Conservation (phyloP, 2,797 vertebrate genomes). For the Fratercula arctica region DNA sequence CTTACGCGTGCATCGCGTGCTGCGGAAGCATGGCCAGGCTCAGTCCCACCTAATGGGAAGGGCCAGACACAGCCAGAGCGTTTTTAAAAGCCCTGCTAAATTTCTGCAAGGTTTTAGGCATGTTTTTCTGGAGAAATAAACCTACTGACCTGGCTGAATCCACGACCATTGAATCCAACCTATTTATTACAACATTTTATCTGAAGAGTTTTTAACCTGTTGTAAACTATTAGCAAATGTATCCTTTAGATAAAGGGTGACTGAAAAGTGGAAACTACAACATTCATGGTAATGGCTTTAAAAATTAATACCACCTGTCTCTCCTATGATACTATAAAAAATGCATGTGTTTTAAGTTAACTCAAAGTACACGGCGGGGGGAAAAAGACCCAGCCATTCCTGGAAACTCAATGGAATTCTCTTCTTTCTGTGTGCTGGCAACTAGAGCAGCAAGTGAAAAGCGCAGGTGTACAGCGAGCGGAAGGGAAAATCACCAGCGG, state of each 20-base stretch:
- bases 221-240: background rate
- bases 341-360: background rate
- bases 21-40: rapidly evolving
- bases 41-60: background rate
- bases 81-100: background rate
- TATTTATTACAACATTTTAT: background rate
- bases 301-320: background rate
- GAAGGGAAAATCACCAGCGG: background rate
- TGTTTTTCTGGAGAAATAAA: background rate
- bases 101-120: background rate
- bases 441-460: background rate
- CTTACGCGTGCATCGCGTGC: rapidly evolving
- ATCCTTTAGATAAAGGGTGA: background rate
- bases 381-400: background rate
- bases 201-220: background rate
- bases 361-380: background rate
- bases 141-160: background rate
- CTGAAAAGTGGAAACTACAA: background rate
- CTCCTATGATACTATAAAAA: background rate
- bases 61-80: background rate
- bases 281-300: background rate
- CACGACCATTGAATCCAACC: background rate
- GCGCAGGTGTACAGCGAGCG: rapidly evolving
- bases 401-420: background rate
- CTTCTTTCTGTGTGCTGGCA: background rate